phyloP scores from a whole-genome alignment of 2,888 invertebrate species.

The Ichneumon xanthorius region DNA sequence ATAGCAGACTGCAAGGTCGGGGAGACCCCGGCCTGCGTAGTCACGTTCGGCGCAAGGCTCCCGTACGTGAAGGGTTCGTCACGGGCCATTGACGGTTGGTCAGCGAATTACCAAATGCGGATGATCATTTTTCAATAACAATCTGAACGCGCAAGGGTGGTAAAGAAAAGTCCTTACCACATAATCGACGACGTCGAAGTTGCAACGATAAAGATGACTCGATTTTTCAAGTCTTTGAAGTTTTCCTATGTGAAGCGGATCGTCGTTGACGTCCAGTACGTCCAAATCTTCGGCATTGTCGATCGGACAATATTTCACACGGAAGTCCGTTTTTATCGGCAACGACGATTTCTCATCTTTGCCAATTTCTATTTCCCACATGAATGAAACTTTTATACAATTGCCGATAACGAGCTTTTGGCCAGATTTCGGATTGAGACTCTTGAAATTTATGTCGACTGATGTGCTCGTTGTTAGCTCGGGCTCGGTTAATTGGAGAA shows the following conservation, averaged over 20 bases:
- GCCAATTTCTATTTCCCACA: slow-evolving; percentile 90
- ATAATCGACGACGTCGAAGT: slow-evolving; percentile 93
- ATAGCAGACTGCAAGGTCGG: no score
- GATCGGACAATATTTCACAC: slow-evolving; percentile 86
- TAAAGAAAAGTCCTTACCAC: slow-evolving; percentile 86
- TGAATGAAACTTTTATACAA: slow-evolving; percentile 91
- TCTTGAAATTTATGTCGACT: slow-evolving; percentile 87
- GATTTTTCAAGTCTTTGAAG: slow-evolving; percentile 85
- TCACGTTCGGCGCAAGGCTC: no score
- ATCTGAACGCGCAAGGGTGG: background rate
- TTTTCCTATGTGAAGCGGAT: slow-evolving; percentile 83
- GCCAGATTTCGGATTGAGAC: slow-evolving; percentile 88
- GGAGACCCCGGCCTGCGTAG: no score
- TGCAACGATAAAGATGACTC: slow-evolving; percentile 86
- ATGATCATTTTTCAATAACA: background rate
- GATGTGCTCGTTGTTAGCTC: slow-evolving; percentile 86
- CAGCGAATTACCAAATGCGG: background rate
- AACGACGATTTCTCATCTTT: slow-evolving; percentile 81
- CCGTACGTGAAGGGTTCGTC: no score
- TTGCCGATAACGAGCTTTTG: slow-evolving; percentile 89
- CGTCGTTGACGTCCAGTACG: slow-evolving; percentile 79
- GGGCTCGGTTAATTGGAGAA: slow-evolving; percentile 83
- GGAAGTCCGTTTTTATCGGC: slow-evolving; percentile 88
- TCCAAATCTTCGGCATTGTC: slow-evolving; percentile 80
- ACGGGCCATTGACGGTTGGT: background rate